These are phyloP conservation scores for Drosophila mimetica DNA, from an alignment of 2,888 invertebrate species.

Conservation along the genomic window DNA sequence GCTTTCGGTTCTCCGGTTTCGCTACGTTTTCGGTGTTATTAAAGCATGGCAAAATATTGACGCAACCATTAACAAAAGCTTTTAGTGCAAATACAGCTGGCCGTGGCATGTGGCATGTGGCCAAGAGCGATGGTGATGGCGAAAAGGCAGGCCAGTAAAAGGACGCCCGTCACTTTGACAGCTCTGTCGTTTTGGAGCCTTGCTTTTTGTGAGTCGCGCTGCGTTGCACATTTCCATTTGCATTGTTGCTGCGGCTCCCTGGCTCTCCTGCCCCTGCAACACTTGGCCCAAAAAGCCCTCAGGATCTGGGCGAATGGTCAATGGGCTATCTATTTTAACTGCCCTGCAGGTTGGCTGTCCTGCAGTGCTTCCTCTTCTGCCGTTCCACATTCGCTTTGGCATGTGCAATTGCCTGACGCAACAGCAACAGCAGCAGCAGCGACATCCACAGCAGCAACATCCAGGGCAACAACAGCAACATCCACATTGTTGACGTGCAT, in stretches of 20 bases:
- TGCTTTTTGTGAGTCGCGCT: conserved; percentile 45
- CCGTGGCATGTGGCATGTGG: conserved; percentile 44
- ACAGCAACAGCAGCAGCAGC: conserved; percentile 5
- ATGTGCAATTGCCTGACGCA: conserved; percentile 23
- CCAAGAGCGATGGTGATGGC: conserved; percentile 5
- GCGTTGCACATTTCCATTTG: conserved; percentile 59
- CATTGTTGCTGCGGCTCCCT: conserved; percentile 50
- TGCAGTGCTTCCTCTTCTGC: conserved; percentile 8
- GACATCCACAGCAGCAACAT: conserved; percentile 6
- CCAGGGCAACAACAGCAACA: conserved; percentile 25
- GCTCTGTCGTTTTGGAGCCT: conserved; percentile 67
- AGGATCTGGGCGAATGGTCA: conserved; percentile 13
- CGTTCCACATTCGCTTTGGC: conserved; percentile 30
- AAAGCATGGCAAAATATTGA: conserved; percentile 64
- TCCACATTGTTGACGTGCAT: conserved; percentile 54
- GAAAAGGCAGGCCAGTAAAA: conserved; percentile 15
- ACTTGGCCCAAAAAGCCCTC: neutral
- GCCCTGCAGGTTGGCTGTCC: conserved; percentile 28
- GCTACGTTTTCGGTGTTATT: conserved; percentile 42
- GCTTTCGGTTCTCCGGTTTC: conserved; percentile 17
- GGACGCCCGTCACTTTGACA: conserved; percentile 67
- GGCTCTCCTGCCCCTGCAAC: neutral
- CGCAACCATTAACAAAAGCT: conserved; percentile 73
- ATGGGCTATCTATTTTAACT: conserved; percentile 21
- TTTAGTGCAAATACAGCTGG: conserved; percentile 61